Conservation (phyloP, 2,888 invertebrate species). For the Eupithecia centaureata region DNA sequence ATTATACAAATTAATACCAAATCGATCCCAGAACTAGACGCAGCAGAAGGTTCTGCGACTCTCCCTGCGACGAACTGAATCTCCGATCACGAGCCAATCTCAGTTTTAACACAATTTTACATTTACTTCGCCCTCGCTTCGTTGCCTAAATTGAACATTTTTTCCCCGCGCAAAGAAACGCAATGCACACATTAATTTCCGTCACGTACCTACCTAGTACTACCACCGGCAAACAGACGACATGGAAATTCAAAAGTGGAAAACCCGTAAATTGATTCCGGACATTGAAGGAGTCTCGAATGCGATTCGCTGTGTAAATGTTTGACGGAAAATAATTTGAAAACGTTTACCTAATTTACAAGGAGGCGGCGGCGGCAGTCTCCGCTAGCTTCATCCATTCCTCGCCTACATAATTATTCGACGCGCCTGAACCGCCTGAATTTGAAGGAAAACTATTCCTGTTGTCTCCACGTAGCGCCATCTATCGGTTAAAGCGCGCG, state of each 20-base stretch:
- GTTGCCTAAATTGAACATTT: slow-evolving; percentile 54
- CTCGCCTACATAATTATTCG: slow-evolving; percentile 56
- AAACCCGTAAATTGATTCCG: slow-evolving; percentile 78
- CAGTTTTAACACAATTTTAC: slow-evolving; percentile 60
- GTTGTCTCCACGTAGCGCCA: slow-evolving; percentile 58
- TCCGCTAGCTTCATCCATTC: slow-evolving; percentile 43
- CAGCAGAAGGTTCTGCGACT: not conserved
- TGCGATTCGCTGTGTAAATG: slow-evolving; percentile 71
- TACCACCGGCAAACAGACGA: slow-evolving; percentile 63
- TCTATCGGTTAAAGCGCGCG: slow-evolving; percentile 55
- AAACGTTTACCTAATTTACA: slow-evolving; percentile 76
- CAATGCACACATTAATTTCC: slow-evolving; percentile 80
- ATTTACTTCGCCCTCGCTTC: slow-evolving; percentile 54
- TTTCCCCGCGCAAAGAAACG: slow-evolving; percentile 57
- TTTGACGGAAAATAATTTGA: slow-evolving; percentile 73
- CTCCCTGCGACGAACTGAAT: slow-evolving; percentile 1
- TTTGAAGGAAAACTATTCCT: slow-evolving; percentile 39
- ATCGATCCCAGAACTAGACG: not conserved
- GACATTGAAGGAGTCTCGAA: slow-evolving; percentile 66
- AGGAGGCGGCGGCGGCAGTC: slow-evolving; percentile 57
- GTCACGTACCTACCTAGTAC: slow-evolving; percentile 57
- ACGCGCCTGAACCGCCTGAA: slow-evolving; percentile 35
- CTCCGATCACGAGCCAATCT: slow-evolving; percentile 5
- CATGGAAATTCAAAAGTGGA: slow-evolving; percentile 67
- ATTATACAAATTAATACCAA: not conserved